These are phyloP conservation scores for Ypsolopha scabrella DNA, from an alignment of 2,888 invertebrate genomes.

Conservation along the genomic window DNA sequence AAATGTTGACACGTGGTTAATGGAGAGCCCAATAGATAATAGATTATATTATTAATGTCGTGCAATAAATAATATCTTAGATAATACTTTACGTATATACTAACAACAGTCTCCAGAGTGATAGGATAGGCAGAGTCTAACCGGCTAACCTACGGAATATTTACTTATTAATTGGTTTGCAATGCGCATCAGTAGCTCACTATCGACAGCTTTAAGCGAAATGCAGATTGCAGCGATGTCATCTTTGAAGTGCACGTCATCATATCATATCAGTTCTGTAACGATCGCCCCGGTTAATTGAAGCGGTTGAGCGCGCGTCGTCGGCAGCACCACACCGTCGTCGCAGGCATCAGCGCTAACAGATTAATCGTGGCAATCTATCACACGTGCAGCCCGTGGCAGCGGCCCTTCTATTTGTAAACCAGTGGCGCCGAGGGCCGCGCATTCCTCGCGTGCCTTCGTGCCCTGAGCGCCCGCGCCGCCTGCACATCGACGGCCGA, in stretches of 20 bases:
- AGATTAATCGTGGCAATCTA: constrained; percentile 60
- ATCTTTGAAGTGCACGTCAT: background rate
- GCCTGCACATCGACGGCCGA: constrained; percentile 24
- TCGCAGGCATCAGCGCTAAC: constrained; percentile 49
- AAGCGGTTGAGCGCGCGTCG: constrained; percentile 14
- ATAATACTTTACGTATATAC: too few species aligned
- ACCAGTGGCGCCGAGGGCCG: constrained; percentile 61
- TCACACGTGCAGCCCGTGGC: constrained; percentile 61
- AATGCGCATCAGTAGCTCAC: too few species aligned
- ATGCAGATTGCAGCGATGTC: background rate
- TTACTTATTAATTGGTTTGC: too few species aligned
- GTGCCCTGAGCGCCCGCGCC: constrained; percentile 41
- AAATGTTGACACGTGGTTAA: too few species aligned
- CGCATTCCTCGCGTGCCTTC: constrained; percentile 60
- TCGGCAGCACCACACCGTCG: constrained; percentile 12
- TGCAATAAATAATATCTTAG: too few species aligned
- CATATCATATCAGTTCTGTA: constrained; percentile 6
- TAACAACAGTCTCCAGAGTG: too few species aligned
- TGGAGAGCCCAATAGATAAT: too few species aligned
- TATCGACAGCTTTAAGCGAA: background rate
- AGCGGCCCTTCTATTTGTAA: constrained; percentile 68
- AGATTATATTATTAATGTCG: too few species aligned
- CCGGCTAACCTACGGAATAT: too few species aligned
- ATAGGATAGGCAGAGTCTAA: too few species aligned
- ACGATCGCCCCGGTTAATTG: constrained; percentile 1